Conservation (phyloP, 2,797 vertebrate species). For the Chlorospingus flavigularis region DNA sequence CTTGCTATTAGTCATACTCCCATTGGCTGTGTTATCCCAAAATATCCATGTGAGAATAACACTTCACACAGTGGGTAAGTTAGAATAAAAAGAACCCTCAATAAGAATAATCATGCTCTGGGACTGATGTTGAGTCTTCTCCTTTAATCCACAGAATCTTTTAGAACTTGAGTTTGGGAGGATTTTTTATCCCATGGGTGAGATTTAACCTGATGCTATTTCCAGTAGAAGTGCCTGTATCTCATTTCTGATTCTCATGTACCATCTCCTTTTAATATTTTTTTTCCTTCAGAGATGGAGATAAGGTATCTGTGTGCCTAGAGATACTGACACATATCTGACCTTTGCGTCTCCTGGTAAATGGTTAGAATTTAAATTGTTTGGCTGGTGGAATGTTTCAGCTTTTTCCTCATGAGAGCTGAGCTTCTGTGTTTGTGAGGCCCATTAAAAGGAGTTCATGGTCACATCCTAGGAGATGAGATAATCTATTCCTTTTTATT, state of each 20-base stretch:
- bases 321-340: slow-evolving; percentile 13
- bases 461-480: not conserved
- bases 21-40: not conserved
- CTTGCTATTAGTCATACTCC: not conserved
- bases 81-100: not conserved
- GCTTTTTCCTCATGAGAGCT: not conserved
- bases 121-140: not conserved
- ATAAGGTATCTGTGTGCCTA: not conserved
- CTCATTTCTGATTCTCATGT: slow-evolving; percentile 4
- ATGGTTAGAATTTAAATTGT: slow-evolving; percentile 30
- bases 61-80: not conserved
- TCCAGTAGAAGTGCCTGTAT: not conserved
- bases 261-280: not conserved
- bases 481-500: not conserved
- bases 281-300: slow-evolving; percentile 1
- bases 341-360: slow-evolving; percentile 35
- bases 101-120: not conserved
- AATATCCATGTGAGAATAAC: not conserved
- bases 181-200: not conserved
- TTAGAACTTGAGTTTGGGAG: not conserved
- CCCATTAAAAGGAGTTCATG: not conserved
- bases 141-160: not conserved
- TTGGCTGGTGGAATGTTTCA: not conserved
- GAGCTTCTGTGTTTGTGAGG: not conserved
- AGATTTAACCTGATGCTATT: slow-evolving; percentile 1